A percentile compares a stretch with the other conserved stretches of the same genome.
Evolutionary conservation across 2,888 invertebrate species (phyloP).

Genomic region (Platycheirus rosarum): DNA sequence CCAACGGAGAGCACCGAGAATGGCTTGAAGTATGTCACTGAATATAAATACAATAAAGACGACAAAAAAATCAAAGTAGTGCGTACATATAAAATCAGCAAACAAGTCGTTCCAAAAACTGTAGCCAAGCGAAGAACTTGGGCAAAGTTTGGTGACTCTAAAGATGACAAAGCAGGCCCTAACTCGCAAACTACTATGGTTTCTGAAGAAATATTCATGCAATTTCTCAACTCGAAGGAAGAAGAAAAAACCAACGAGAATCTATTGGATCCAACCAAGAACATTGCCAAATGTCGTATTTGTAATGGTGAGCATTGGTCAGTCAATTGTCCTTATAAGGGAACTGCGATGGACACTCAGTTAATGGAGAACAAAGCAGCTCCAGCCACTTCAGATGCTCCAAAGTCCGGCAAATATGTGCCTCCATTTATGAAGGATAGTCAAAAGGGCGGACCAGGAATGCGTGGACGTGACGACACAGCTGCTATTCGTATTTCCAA

Average conservation of each 20-base stretch:
- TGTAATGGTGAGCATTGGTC: conserved; percentile 99
- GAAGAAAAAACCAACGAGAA: conserved; percentile 94
- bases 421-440: conserved; percentile 95
- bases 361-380: conserved; percentile 84
- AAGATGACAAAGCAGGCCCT: conserved; percentile 96
- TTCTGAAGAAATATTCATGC: conserved; percentile 98
- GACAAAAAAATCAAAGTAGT: conserved; percentile 95
- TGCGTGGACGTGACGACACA: conserved; percentile 89
- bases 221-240: conserved; percentile 93
- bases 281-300: conserved; percentile 90
- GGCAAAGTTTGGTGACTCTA: conserved; percentile 97
- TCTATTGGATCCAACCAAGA: conserved; percentile 92
- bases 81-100: conserved; percentile 96
- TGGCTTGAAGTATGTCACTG: conserved; percentile 94
- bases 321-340: conserved; percentile 98
- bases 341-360: conserved; percentile 90
- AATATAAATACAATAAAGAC: conserved; percentile 95
- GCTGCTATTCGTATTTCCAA: conserved; percentile 98
- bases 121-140: conserved; percentile 97
- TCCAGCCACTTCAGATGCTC: conserved; percentile 80
- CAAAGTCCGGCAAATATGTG: conserved; percentile 87
- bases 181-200: conserved; percentile 98
- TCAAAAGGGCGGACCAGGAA: conserved; percentile 87
- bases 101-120: conserved; percentile 93
- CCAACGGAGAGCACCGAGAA: conserved; percentile 92